Evolutionary conservation across 2,797 vertebrate species (phyloP).

Genomic region (Amblyopsis hoosieri): DNA sequence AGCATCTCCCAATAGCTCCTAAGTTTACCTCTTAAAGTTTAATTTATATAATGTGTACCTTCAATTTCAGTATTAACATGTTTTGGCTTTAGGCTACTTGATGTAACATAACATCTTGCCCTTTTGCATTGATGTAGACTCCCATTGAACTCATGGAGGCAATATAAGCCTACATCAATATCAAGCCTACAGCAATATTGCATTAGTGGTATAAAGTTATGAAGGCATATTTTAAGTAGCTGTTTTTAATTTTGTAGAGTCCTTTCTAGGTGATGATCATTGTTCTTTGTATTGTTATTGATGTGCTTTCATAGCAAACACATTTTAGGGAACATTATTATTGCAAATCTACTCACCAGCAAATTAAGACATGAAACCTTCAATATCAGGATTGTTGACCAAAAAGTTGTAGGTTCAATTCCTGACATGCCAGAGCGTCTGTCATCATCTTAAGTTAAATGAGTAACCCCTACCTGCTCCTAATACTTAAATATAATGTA

Average conservation of each 20-base stretch:
- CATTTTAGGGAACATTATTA: too few species aligned
- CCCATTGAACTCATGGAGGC: neutral
- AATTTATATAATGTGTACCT: neutral
- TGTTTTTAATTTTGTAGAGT: neutral
- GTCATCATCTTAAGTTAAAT: too few species aligned
- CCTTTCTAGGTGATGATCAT: neutral
- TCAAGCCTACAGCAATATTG: neutral
- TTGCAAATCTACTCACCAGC: neutral
- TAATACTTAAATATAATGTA: too few species aligned
- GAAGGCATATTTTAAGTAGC: slow-evolving; percentile 11
- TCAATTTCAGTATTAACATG: neutral
- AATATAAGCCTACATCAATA: too few species aligned
- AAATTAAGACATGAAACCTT: too few species aligned
- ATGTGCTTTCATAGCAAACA: neutral
- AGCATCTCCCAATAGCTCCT: neutral
- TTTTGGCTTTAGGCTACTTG: neutral
- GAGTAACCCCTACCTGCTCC: too few species aligned
- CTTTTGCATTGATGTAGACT: neutral
- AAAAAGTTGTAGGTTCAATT: too few species aligned
- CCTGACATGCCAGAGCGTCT: too few species aligned
- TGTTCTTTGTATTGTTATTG: slow-evolving; percentile 5
- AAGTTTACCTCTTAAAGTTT: slow-evolving; percentile 2
- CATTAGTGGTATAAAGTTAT: slow-evolving; percentile 40
- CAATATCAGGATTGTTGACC: too few species aligned
- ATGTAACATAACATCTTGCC: neutral